Base-by-base conservation (phyloP, 2,888 invertebrate species). In the Sminthurinus aureus region DNA sequence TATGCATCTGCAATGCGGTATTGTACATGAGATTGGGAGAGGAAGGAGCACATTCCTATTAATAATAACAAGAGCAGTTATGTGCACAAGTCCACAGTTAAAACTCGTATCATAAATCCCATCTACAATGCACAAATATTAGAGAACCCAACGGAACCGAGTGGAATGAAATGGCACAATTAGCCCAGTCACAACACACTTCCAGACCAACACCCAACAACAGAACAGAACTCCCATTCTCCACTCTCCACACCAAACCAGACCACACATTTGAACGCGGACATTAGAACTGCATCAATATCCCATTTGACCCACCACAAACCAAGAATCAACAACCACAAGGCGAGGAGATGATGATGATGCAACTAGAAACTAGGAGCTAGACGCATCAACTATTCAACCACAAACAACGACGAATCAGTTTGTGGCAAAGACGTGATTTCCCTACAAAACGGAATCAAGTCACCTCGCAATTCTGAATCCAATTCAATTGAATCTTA, bases 1-100 rank as follows among this genome's bases (percentile, higher is more conserved):
- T 87, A 87, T 87, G 85, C 85, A 87, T 87, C 87, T 85, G 87
- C 87, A 87, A 84, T 87, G 87, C 87, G 85, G 87, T 85, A 85
- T 81, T 85, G 84, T 85, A 81, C 13, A 20, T 20, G 22, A 22
- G 58, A 73, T 24, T 24, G 73, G 9, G 73, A 73, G 73, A 24
- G 24, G 15, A 26, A 73, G 26, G 26, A 24, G 26, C 22, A 76
- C 52, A 24, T 76, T 58, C n/a, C 58, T 52, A 76, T 78, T 78
- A 64, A 78, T 78, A 78, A 80, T 80, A 71, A 80, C 76, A 22
- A 20, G 76, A 76, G 50, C 20, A 50, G 76, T 51, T 50, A 69
- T 69, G n/a, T 69, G 22, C 22, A 69, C 67, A 20, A 20, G 22
- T 69, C 67, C 22, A 69, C 11, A 69, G 22, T 22, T 11, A 58